Percentiles rank a stretch among this genome's conserved stretches.
Conservation (phyloP, 2,113 vertebrate genomes). For the Drymodes brunneopygia region DNA sequence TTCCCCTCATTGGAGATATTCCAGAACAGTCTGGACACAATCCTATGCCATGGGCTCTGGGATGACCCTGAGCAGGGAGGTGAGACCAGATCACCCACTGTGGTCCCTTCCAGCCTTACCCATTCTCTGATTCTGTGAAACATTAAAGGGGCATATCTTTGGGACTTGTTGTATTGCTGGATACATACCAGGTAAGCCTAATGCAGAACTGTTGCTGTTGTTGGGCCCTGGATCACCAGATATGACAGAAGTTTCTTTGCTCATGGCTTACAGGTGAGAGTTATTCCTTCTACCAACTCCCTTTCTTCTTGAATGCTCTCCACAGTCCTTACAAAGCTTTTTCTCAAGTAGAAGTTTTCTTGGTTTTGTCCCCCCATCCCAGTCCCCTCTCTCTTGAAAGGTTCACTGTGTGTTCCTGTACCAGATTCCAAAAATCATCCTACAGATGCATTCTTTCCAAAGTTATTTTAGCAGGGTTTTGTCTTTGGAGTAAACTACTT, state of each 20-base stretch:
- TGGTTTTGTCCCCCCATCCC: not conserved
- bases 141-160: not conserved
- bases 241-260: not conserved
- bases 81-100: not conserved
- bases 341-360: not conserved
- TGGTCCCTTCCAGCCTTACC: not conserved
- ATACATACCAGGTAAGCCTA: not conserved
- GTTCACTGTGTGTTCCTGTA: accelerated
- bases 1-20: not conserved
- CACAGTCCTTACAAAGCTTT: not conserved
- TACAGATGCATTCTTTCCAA: not conserved
- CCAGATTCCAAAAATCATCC: not conserved
- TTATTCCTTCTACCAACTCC: not conserved
- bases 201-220: not conserved
- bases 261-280: not conserved
- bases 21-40: not conserved
- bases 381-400: not conserved
- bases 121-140: not conserved
- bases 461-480: accelerated
- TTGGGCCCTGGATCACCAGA: not conserved
- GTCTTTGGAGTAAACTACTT: not conserved
- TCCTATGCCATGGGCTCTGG: not conserved
- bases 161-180: not conserved
- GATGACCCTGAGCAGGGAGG: not conserved
- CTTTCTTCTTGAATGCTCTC: not conserved